Conservation (phyloP, 1,140 invertebrate genomes). For the Trinorchestia longiramus region DNA sequence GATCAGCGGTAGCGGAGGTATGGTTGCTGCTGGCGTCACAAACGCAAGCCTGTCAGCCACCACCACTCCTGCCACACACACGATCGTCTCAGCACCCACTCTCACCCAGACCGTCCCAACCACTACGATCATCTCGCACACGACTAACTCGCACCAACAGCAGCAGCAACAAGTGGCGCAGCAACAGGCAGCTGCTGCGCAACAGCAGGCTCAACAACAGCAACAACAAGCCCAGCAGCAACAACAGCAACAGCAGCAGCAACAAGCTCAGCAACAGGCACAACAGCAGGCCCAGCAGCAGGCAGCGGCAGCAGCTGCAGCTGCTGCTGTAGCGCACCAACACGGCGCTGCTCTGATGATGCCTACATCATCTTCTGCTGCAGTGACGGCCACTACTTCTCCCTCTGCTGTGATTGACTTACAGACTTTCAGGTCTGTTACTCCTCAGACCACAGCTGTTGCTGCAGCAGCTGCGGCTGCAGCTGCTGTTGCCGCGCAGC, state of each 20-base stretch:
- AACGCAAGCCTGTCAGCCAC: conserved; percentile 16
- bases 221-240: neutral
- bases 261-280: neutral
- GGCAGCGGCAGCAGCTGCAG: conserved; percentile 16
- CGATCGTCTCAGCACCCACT: conserved; percentile 28
- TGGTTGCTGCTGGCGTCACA: conserved; percentile 16
- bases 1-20: conserved; percentile 45
- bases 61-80: conserved; percentile 37
- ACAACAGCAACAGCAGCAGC: conserved; percentile 4
- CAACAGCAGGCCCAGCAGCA: neutral
- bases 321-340: neutral
- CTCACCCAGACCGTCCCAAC: conserved; percentile 10
- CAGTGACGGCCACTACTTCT: neutral
- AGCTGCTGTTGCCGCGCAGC: neutral
- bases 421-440: neutral
- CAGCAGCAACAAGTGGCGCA: neutral
- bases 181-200: neutral
- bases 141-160: conserved; percentile 41
- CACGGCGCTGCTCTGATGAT: neutral
- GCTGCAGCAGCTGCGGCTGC: conserved; percentile 40
- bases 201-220: conserved; percentile 8
- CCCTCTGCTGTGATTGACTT: neutral
- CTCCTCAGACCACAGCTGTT: conserved; percentile 12
- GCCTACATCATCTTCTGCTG: neutral
- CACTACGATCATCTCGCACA: conserved; percentile 18